Percentiles rank a stretch among this genome's conserved stretches.
These are phyloP conservation scores for Tubulanus polymorphus DNA, from an alignment of 2,888 invertebrate genomes.

Conservation along the genomic window DNA sequence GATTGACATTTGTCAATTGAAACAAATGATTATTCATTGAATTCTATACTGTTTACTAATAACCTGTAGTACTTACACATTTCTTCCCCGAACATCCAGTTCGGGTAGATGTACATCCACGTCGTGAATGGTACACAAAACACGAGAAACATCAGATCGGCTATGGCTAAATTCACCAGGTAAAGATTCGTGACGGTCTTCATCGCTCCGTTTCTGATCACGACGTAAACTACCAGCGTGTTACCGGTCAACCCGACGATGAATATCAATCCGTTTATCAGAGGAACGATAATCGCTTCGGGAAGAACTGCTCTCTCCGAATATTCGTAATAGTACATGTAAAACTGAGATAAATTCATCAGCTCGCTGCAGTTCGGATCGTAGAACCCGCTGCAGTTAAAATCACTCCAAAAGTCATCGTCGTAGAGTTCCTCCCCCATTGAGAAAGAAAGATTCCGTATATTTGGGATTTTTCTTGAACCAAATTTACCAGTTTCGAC, in stretches of 20 bases:
- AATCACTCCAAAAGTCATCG: no score
- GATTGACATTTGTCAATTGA: no score
- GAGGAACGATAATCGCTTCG: neutral
- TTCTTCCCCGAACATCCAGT: constrained; percentile 82
- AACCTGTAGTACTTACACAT: constrained; percentile 78
- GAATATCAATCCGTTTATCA: neutral
- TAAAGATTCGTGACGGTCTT: constrained; percentile 23
- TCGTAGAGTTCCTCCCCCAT: no score
- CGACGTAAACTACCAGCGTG: constrained; percentile 15
- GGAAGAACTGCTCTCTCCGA: neutral
- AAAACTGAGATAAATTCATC: no score
- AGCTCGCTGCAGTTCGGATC: no score
- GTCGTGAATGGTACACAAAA: constrained; percentile 89
- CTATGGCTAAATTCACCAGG: constrained; percentile 43
- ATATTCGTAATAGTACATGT: neutral
- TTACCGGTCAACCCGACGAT: constrained; percentile 11
- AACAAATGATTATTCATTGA: no score
- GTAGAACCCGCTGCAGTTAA: no score
- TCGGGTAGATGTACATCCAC: constrained; percentile 76
- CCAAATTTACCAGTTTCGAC: no score
- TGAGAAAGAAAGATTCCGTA: no score
- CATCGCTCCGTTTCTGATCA: constrained; percentile 16
- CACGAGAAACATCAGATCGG: constrained; percentile 80
- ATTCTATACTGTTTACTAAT: no score
- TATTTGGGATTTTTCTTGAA: no score